Conservation (phyloP, 2,797 vertebrate species). For the Eulemur mongoz region DNA sequence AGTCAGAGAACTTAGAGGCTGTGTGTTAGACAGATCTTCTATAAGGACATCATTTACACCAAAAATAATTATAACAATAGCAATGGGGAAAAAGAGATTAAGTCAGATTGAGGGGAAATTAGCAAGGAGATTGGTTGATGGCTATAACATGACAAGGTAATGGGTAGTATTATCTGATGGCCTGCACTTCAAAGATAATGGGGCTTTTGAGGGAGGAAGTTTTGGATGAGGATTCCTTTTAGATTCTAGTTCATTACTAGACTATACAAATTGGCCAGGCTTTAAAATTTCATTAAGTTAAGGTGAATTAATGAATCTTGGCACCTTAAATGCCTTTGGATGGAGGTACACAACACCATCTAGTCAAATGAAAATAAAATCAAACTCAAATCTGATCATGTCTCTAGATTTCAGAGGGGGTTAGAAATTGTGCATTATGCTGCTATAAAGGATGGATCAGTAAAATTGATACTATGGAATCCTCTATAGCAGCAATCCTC, state of each 20-base stretch:
- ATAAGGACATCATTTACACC: not conserved
- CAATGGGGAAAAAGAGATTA: not conserved
- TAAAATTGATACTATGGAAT: not conserved
- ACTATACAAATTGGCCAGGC: not conserved
- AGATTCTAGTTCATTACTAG: not conserved
- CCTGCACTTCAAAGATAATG: not conserved
- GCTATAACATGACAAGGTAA: not conserved
- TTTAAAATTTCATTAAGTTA: constrained; percentile 12
- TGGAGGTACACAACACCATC: not conserved
- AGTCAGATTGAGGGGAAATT: not conserved
- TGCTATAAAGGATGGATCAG: not conserved
- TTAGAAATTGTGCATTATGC: not conserved
- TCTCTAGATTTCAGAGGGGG: not conserved
- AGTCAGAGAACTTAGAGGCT: not conserved
- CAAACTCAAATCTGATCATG: not conserved
- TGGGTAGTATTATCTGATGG: not conserved
- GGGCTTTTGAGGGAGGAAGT: not conserved
- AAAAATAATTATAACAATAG: not conserved
- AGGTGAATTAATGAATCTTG: constrained; percentile 2
- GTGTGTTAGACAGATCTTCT: not conserved
- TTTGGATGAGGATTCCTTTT: constrained; percentile 10
- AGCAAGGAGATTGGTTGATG: not conserved
- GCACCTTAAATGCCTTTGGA: not conserved
- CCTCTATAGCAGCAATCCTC: not conserved
- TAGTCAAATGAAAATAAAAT: not conserved